Evolutionary conservation across 2,113 vertebrate species (phyloP).

Genomic region (Illadopsis cleaveri): DNA sequence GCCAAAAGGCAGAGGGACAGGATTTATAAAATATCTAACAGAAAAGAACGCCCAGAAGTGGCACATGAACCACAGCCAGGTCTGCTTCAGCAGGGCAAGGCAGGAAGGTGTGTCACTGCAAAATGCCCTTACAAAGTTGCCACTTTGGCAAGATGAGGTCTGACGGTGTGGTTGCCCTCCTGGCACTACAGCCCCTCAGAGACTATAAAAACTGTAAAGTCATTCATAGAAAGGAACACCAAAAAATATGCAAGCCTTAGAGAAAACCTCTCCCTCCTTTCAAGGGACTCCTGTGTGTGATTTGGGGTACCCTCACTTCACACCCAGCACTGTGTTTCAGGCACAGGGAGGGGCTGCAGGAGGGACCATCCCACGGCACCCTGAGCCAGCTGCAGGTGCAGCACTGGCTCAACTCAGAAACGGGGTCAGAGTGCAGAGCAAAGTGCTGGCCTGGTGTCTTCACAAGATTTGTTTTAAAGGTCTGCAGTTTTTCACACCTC

Average conservation of each 20-base stretch:
- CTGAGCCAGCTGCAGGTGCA: neutral
- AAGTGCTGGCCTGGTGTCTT: neutral
- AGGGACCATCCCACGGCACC: neutral
- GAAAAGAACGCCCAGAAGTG: neutral
- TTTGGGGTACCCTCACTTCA: neutral
- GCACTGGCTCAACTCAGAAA: neutral
- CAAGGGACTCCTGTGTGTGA: neutral
- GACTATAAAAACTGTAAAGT: neutral
- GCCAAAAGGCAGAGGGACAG: neutral
- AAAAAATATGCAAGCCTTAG: neutral
- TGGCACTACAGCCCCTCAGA: neutral
- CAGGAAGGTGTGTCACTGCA: neutral
- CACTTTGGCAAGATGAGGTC: neutral
- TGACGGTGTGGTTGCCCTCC: neutral
- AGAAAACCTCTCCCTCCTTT: neutral
- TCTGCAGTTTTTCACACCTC: neutral
- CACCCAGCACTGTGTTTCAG: fast-evolving
- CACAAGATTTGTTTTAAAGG: neutral
- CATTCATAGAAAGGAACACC: neutral
- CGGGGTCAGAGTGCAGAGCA: fast-evolving
- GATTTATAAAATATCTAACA: neutral
- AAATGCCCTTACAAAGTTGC: neutral
- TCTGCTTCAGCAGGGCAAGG: neutral
- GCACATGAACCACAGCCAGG: neutral
- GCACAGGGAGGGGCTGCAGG: neutral